Evolutionary conservation across 2,797 vertebrate genomes (phyloP), one percentile per base, ranked within the genome.

Genomic region (Menidia menidia): DNA sequence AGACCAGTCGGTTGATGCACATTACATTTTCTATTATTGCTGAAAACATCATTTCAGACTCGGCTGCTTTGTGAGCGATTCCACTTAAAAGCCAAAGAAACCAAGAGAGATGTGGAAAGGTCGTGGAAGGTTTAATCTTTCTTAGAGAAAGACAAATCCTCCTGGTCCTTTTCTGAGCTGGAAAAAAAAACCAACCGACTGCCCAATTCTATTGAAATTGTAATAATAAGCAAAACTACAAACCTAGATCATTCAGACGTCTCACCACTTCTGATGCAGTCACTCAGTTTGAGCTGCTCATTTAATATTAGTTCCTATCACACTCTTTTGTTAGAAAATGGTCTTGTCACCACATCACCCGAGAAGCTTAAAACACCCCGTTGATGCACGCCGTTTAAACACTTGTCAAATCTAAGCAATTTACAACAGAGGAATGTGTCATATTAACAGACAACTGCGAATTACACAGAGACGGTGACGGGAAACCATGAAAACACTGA

Each of bases 271-370:
- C 57, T 31, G n/a, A 65, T 62, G 71, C 71, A 81, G 81, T 35
- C 77, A 81, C 58, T 62, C 78, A 77, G 65, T 39, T 83, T 78
- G 82, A 77, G 81, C 82, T 64, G 63, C 77, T 75, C 47, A 64
- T 76, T 71, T 75, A 68, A 80, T 70, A 75, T 68, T 81, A 60
- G 70, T 68, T 74, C 75, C 60, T 48, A 68, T 73, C 79, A 71
- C 58, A 71, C 80, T 41, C 50, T 78, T 67, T 48, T 63, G 71
- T 79, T 77, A 56, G 55, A 73, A 58, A 65, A 61, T 58, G 43
- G 32, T 69, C 44, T 61, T 70, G 67, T 78, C 76, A 82, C 50
- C 19, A 71, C 75, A 61, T 25, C 63, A 69, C 30, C 64, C 43
- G 55, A 64, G 85, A 71, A 63, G 53, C 35, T 56, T 18, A 50